These are phyloP conservation scores for Parascotia fuliginaria DNA, from an alignment of 2,888 invertebrate genomes.

Conservation along the genomic window DNA sequence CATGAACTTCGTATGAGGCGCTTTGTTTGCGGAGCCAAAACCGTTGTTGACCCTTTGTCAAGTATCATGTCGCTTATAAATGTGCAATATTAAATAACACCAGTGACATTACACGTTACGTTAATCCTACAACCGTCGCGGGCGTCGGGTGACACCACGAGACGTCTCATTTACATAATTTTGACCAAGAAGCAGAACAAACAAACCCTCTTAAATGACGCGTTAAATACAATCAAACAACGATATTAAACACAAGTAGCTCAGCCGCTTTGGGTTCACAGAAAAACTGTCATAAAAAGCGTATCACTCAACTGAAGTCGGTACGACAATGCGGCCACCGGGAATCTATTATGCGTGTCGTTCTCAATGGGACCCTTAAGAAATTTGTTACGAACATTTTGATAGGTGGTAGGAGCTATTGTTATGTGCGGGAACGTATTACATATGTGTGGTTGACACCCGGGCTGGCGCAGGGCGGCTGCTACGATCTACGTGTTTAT, in stretches of 20 bases:
- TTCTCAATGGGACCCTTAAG: constrained; percentile 71
- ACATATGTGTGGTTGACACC: constrained; percentile 50
- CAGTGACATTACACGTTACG: constrained; percentile 14
- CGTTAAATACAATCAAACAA: constrained; percentile 77
- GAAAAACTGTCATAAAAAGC: constrained; percentile 69
- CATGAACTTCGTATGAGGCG: constrained; percentile 39
- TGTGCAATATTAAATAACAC: constrained; percentile 21
- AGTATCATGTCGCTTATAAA: constrained; percentile 56
- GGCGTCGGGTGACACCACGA: constrained; percentile 35
- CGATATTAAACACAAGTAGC: constrained; percentile 73
- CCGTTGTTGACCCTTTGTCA: constrained; percentile 53
- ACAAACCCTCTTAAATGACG: constrained; percentile 77
- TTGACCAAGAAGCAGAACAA: constrained; percentile 63
- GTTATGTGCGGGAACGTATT: constrained; percentile 41
- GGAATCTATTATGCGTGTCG: constrained; percentile 62
- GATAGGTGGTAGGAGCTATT: constrained; percentile 67
- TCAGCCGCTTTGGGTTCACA: constrained; percentile 50
- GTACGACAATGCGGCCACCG: constrained; percentile 69
- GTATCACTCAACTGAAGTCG: constrained; percentile 65
- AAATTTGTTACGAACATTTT: constrained; percentile 77
- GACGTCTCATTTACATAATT: constrained; percentile 71
- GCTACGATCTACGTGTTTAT: constrained; percentile 57
- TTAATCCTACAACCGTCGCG: constrained; percentile 15
- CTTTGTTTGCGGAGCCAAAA: constrained; percentile 32
- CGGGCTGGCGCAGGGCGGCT: constrained; percentile 31